Evolutionary conservation across 1,140 invertebrate species (phyloP), one percentile per base, ranked within the genome.

Genomic region (Drosophila athabasca): DNA sequence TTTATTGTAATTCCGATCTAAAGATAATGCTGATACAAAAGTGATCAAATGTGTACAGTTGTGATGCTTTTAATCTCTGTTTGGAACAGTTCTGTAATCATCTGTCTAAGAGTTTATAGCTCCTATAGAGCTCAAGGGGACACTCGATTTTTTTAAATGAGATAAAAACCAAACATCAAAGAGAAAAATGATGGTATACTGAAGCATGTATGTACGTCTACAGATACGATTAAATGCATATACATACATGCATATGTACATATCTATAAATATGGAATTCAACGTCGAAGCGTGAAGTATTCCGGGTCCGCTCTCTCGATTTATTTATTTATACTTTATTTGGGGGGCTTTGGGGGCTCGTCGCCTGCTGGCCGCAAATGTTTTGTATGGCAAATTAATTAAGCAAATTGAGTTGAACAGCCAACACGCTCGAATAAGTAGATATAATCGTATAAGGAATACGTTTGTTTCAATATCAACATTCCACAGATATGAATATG

Each of bases 321-420:
- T 6, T 46, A 73, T 73, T 73, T 73, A 65, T 53, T 74, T 73
- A 66, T 68, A 69, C 8, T 26, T 41, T 66, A 39, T 65, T 61
- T 8, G 6, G 61, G 44, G 54, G 31, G 59, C 22, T 39, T 65
- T 66, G 71, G 71, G 70, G 71, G 71, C 71, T 75, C 61, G 71
- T 75, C 70, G 17, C n/a, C 43, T n/a, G 29, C 39, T 45, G 43
- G 17, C 8, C 51, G 7, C 29, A 11, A 19, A 15, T 41, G 13
- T 55, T 46, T 44, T 44, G 49, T 52, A 66, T 35, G 35, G 9
- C 19, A 64, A 49, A 44, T 58, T 53, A 74, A 75, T 74, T 66
- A 58, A 52, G 43, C 26, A 65, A 54, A 66, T 74, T 53, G 43
- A 57, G 43, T 22, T 13, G 8, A n/a, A n/a, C n/a, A n/a, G n/a